Evolutionary conservation across 2,797 vertebrate species (phyloP).

Genomic region (Manis pentadactyla): DNA sequence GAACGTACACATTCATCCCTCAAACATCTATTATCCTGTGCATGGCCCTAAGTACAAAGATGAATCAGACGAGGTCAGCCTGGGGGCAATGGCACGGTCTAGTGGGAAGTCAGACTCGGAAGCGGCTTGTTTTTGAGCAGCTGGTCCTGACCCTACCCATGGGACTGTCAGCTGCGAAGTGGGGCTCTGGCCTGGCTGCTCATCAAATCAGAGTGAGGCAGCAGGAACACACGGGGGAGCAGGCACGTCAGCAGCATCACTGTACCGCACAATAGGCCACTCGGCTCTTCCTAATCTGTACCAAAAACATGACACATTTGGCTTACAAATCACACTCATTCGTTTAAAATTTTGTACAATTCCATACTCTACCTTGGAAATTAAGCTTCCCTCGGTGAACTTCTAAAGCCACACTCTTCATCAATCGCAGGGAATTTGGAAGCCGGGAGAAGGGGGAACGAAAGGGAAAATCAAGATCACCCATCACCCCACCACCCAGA

Average conservation of each 20-base stretch:
- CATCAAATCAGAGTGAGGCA: background rate
- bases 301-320: background rate
- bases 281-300: background rate
- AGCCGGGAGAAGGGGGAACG: background rate
- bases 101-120: background rate
- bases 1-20: background rate
- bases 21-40: background rate
- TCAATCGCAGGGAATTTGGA: slow-evolving; percentile 61
- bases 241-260: background rate
- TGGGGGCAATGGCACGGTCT: background rate
- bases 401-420: slow-evolving; percentile 61
- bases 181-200: background rate
- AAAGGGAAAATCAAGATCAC: slow-evolving; percentile 71
- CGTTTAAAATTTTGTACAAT: slow-evolving; percentile 45
- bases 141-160: background rate
- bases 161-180: background rate
- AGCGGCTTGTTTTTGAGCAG: background rate
- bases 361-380: slow-evolving; percentile 58
- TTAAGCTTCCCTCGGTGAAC: slow-evolving; percentile 68
- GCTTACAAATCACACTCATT: background rate
- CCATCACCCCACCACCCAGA: slow-evolving; percentile 74
- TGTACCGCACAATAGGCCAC: rapidly evolving
- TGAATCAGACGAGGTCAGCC: background rate
- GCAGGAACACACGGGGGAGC: background rate
- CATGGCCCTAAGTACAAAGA: background rate